Evolutionary conservation across 1,140 invertebrate genomes (phyloP).

Genomic region (Drosophila willistoni): DNA sequence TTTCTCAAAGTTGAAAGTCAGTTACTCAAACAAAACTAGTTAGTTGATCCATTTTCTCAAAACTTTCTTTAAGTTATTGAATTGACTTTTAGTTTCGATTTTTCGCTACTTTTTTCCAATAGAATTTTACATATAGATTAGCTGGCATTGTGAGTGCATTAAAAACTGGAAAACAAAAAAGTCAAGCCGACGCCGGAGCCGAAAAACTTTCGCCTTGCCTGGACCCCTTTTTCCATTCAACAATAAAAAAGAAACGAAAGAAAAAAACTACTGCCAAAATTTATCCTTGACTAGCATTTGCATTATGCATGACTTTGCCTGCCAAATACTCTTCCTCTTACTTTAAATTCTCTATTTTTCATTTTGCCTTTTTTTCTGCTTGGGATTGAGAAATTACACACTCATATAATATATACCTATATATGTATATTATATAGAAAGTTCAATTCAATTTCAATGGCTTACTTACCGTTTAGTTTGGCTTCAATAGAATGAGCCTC

Average conservation of each 20-base stretch:
- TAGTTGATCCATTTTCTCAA: no score
- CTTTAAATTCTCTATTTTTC: conserved; percentile 18
- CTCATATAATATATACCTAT: background rate
- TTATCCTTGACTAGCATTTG: conserved; percentile 69
- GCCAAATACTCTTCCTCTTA: conserved; percentile 24
- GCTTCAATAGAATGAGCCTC: background rate
- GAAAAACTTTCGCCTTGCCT: conserved; percentile 15
- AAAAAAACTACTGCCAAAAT: conserved; percentile 42
- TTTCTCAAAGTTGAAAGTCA: no score
- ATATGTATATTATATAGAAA: background rate
- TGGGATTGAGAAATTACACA: conserved; percentile 1
- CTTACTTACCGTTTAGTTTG: conserved; percentile 20
- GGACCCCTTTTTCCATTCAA: background rate
- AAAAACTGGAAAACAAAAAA: conserved; percentile 26
- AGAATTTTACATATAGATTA: background rate
- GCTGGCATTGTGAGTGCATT: conserved; percentile 39
- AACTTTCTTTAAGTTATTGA: no score
- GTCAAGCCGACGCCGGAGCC: conserved; percentile 37
- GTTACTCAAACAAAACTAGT: no score
- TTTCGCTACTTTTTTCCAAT: background rate
- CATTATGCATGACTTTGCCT: conserved; percentile 70
- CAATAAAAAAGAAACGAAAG: background rate
- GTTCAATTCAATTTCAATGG: conserved; percentile 10
- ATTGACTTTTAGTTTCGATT: background rate
- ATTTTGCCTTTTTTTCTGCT: background rate